Evolutionary conservation across 2,888 invertebrate genomes (phyloP).

Genomic region (Ptychoptera albimana): DNA sequence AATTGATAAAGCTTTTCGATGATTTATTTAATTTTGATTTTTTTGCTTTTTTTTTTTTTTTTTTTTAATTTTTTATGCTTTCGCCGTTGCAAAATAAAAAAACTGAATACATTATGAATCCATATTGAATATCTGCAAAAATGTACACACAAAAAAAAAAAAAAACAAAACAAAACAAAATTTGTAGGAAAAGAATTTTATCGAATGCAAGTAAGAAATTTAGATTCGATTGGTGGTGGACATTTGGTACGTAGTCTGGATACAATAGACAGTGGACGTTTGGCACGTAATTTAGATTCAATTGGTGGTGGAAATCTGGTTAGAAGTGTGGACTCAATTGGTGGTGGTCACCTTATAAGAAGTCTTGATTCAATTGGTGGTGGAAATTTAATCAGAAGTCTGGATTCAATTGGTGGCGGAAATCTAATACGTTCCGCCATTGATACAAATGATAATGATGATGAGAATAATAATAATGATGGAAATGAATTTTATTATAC

Average conservation of each 20-base stretch:
- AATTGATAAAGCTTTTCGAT: no score
- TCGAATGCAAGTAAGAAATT: constrained; percentile 1
- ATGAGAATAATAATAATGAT: constrained; percentile 1
- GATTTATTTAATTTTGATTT: no score
- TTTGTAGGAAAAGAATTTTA: no score
- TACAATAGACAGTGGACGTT: neutral
- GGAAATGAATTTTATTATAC: constrained; percentile 6
- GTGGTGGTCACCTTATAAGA: constrained; percentile 5
- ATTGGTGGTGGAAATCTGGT: constrained; percentile 10
- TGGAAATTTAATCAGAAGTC: constrained; percentile 7
- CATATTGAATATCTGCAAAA: no score
- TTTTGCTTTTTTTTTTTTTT: no score
- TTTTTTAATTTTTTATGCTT: no score
- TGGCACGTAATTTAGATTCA: constrained; percentile 8
- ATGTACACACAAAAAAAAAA: no score
- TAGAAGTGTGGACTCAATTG: constrained; percentile 4
- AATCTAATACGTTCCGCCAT: neutral
- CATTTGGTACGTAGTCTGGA: constrained; percentile 3
- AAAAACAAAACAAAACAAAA: no score
- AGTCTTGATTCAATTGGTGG: constrained; percentile 9
- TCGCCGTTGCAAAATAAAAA: no score
- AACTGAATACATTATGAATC: no score
- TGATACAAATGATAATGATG: no score
- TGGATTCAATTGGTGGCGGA: constrained; percentile 3
- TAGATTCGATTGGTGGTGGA: constrained; percentile 9